A percentile compares a stretch with the other conserved stretches of the same genome.
Conservation (phyloP, 2,888 invertebrate species). For the Polymixis lichenea region DNA sequence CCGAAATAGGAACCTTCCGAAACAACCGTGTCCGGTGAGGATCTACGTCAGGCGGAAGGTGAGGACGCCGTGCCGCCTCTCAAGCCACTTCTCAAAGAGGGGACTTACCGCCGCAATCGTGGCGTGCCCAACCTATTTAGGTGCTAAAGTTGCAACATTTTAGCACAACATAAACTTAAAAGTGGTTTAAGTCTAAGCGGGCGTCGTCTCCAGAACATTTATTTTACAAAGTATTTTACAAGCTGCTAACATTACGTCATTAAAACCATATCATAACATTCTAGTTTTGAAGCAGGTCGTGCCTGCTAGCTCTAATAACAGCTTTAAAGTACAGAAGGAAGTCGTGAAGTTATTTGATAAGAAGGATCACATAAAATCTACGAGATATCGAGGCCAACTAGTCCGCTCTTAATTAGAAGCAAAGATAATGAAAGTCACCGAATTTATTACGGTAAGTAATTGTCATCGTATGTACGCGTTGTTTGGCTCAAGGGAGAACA, state of each 20-base stretch:
- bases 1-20: no score
- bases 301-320: constrained; percentile 7
- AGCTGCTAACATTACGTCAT: constrained; percentile 27
- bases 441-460: constrained; percentile 48
- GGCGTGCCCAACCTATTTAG: no score
- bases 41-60: no score
- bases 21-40: no score
- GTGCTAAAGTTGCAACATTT: neutral
- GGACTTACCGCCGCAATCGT: no score
- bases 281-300: constrained; percentile 27
- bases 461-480: constrained; percentile 35
- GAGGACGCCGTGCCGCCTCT: no score
- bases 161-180: constrained; percentile 15
- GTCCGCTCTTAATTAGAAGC: constrained; percentile 39
- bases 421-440: constrained; percentile 39
- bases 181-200: constrained; percentile 8
- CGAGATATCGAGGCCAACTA: constrained; percentile 26
- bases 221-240: constrained; percentile 28
- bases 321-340: constrained; percentile 5
- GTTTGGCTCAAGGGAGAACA: constrained; percentile 23
- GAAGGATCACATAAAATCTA: constrained; percentile 31
- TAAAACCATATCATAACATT: constrained; percentile 7
- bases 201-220: constrained; percentile 18
- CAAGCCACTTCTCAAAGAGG: no score
- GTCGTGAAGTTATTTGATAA: constrained; percentile 18